phyloP scores from a whole-genome alignment of 2,113 vertebrate genomes.

The Microcebus ravelobensis region DNA sequence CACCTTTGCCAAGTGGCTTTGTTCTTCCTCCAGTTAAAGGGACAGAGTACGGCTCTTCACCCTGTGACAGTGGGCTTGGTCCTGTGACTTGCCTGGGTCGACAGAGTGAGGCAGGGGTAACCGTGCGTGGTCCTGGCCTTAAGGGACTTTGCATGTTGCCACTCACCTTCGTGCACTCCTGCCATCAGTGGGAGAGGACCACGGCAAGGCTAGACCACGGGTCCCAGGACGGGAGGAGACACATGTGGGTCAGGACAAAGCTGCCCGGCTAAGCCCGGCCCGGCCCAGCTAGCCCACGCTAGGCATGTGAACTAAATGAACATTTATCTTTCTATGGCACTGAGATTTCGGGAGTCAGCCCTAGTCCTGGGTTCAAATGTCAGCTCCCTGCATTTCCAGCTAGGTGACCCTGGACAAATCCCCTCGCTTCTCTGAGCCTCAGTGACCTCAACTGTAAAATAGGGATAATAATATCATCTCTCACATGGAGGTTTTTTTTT shows the following conservation, averaged over 20 bases:
- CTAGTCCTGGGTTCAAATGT: not conserved
- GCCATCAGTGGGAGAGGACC: not conserved
- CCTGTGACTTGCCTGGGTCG: not conserved
- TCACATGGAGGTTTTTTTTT: not conserved
- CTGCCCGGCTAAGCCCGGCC: not conserved
- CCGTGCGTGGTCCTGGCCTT: not conserved
- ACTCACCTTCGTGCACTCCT: not conserved
- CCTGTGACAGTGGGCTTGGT: not conserved
- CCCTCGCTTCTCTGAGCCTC: not conserved
- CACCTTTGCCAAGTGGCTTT: not conserved
- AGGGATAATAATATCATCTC: too few species aligned
- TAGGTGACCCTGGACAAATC: not conserved
- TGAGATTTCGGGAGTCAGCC: not conserved
- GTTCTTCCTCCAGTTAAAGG: not conserved
- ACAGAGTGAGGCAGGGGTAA: not conserved
- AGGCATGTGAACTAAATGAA: not conserved
- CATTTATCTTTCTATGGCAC: not conserved
- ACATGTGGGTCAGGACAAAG: not conserved
- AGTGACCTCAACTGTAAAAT: not conserved
- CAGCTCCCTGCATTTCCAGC: not conserved
- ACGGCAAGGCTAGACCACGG: not conserved
- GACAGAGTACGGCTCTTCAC: fast-evolving
- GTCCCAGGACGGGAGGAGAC: not conserved
- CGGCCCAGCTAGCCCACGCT: not conserved
- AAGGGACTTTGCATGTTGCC: not conserved